Percentiles rank a stretch among this genome's conserved stretches.
These are phyloP conservation scores for Lutjanus erythropterus DNA, from an alignment of 2,113 vertebrate species.

Conservation along the genomic window DNA sequence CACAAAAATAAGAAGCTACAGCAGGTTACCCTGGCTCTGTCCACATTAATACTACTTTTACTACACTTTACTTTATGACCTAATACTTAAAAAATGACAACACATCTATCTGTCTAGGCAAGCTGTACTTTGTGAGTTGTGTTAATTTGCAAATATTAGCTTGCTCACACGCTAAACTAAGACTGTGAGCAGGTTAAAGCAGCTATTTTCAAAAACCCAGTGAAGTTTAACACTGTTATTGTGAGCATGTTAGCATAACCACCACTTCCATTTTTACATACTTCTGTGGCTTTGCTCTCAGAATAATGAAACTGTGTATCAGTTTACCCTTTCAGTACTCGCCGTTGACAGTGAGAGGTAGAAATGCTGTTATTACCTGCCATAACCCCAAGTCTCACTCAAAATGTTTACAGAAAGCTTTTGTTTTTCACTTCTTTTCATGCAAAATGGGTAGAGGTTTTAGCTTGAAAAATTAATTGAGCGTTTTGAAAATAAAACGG, in stretches of 20 bases:
- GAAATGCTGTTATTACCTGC: neutral
- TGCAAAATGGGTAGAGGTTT: neutral
- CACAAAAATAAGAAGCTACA: neutral
- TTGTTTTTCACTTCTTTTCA: neutral
- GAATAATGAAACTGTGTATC: too few species aligned
- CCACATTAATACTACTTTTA: neutral
- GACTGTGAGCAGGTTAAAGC: neutral
- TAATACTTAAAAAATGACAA: neutral
- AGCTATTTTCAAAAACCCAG: too few species aligned
- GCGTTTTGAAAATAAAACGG: neutral
- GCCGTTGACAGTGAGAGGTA: neutral
- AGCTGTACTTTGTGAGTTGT: neutral
- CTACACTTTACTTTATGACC: too few species aligned
- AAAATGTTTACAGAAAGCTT: constrained; percentile 21
- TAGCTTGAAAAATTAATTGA: neutral
- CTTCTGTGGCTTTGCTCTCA: neutral
- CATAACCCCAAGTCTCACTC: neutral
- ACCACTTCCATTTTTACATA: neutral
- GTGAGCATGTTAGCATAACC: constrained; percentile 11
- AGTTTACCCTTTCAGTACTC: too few species aligned
- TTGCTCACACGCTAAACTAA: neutral
- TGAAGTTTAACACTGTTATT: too few species aligned
- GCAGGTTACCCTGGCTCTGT: neutral
- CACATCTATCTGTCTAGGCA: neutral
- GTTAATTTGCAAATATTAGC: neutral